Evolutionary conservation across 2,113 vertebrate genomes (phyloP), one percentile per base, ranked within the genome.

Genomic region (Pica pica): DNA sequence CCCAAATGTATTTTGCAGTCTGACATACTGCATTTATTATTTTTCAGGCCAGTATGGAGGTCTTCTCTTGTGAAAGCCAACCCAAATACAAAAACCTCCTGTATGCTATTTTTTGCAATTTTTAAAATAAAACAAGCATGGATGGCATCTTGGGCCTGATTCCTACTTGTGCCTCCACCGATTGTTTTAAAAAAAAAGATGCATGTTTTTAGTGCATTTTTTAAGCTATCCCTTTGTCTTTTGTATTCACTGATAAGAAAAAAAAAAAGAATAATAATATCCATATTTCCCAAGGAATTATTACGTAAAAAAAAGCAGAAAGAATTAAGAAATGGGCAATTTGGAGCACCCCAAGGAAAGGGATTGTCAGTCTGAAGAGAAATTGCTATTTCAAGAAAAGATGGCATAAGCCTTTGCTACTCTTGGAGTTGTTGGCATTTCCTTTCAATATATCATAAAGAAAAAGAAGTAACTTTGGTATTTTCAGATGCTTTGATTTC

Each of bases 401-500:
- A 16, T 83, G 69, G 30, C 33, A 28, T 46, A 83, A 84, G 7
- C 35, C 42, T 94, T 95, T 94, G 65, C 26, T 27, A 24, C 77
- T 67, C 46, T 73, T 73, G 31, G 37, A 76, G 46, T n/a, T 75
- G 21, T 35, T 75, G 47, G 14, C 35, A 41, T 83, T 89, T 91
- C 47, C 20, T 91, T 82, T 93, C 59, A 79, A 41, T 73, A 42
- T 12, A 30, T 35, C 41, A 52, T 28, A 86, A 69, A 55, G 39
- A 92, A 81, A 67, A 61, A 56, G 19, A 67, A 69, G 30, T 42
- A 26, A 61, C 19, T 82, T 82, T 46, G 35, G 16, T 24, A 30
- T 53, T 86, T 96, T 91, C 80, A 57, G 39, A 49, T 68, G 31
- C 20, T 90, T 92, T 93, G 76, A 60, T 92, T 93, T 96, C 65